Evolutionary conservation across 2,113 vertebrate species (phyloP).

Genomic region (Poecile atricapillus): DNA sequence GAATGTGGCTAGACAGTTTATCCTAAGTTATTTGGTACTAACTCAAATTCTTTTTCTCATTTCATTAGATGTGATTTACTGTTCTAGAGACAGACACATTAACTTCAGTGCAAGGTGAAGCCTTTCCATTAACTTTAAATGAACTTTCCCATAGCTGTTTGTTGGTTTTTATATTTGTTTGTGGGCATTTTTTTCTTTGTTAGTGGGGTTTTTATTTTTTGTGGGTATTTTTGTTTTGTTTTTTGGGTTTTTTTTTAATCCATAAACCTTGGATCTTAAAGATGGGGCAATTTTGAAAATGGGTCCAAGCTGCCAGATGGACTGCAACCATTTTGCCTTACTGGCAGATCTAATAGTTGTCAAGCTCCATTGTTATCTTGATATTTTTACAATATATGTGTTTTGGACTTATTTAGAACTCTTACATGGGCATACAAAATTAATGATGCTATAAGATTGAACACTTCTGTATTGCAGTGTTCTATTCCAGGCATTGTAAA

Average conservation of each 20-base stretch:
- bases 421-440: background rate
- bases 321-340: background rate
- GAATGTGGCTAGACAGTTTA: background rate
- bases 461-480: background rate
- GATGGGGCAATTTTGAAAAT: background rate
- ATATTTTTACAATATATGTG: background rate
- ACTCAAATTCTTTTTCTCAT: background rate
- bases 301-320: background rate
- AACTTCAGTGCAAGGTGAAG: background rate
- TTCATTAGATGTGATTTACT: background rate
- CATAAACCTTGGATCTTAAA: background rate
- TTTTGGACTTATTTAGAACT: background rate
- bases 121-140: background rate
- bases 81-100: background rate
- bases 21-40: background rate
- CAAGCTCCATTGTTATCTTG: background rate
- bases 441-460: background rate
- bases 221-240: background rate
- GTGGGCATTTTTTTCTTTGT: background rate
- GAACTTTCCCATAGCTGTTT: background rate
- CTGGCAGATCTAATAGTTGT: background rate
- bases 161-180: background rate
- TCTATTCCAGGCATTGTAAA: background rate
- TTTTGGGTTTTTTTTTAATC: background rate
- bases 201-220: background rate